Base-by-base conservation (phyloP, 1,140 invertebrate species). In the Cotesia vestalis region DNA sequence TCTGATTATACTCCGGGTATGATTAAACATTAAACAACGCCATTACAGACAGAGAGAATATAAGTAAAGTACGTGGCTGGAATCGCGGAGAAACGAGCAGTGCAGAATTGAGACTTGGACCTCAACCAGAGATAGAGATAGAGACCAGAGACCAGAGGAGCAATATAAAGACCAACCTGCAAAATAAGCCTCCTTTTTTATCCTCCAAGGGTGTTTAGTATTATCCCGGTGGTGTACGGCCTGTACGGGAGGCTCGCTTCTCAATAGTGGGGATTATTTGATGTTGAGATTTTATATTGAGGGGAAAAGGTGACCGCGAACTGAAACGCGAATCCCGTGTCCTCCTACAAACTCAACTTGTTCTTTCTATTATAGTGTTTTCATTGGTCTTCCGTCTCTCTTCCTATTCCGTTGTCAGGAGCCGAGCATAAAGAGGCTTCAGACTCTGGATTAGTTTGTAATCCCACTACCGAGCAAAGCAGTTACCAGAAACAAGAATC, bases 1-100 rank as follows among this genome's bases (percentile, higher is more conserved):
- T 84, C 82, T 84, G 84, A 86, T 85, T 86, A 86, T 85, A 84
- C 82, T 80, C 76, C 73, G 83, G 82, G 75, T 85, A 85, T 86
- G 84, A 86, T 86, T 86, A 86, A 85, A 86, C 84, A 84, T 86
- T 86, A 86, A 86, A 86, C 81, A 86, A 86, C 84, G 84, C 83
- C 82, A 86, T 86, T 86, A 85, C 78, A 69, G 68, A 60, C 55
- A 36, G 71, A 55, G 73, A 67, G 69, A 66, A 72, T 60, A 72
- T 17, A 53, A 62, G 55, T 12, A 59, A 68, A 68, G 46, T 36
- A 67, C 46, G 34, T 14, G 14, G n/a, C 14, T 34, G 63, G 51
- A 51, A 40, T 66, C 61, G 36, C 75, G 63, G 69, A 63, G 74
- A 76, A 71, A 70, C 71, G 53, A 20, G 27, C 20, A 38, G 20